phyloP scores from a whole-genome alignment of 2,888 invertebrate species.

The Heterodera filipjevi region DNA sequence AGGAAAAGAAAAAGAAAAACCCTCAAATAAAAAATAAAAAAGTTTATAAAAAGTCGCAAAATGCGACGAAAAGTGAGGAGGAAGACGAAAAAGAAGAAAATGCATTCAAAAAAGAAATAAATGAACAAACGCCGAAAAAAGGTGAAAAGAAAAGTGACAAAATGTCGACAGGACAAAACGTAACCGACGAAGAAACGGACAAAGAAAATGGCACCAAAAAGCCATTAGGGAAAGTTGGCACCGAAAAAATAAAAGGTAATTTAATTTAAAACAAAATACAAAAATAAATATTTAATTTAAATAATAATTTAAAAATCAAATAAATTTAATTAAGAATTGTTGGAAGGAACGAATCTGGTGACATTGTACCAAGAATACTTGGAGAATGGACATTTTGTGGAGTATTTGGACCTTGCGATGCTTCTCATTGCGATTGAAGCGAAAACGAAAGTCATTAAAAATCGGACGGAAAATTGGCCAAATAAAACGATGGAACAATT shows the following conservation, averaged over 20 bases:
- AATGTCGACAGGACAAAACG: neutral
- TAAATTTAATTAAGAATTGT: neutral
- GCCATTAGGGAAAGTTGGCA: neutral
- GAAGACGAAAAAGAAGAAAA: neutral
- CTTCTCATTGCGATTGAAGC: neutral
- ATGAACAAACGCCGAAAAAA: neutral
- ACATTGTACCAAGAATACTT: neutral
- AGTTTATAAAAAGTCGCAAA: neutral
- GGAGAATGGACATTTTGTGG: neutral
- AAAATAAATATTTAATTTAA: neutral
- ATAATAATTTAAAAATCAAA: neutral
- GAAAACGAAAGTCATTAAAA: neutral
- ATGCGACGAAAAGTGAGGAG: neutral
- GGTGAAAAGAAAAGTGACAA: neutral
- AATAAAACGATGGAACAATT: neutral
- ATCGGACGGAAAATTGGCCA: neutral
- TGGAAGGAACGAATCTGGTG: neutral
- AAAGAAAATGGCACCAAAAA: neutral
- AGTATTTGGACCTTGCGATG: neutral
- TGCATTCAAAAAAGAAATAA: too few relatives aligned
- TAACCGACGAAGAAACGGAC: neutral
- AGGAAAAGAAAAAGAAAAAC: neutral
- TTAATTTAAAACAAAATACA: neutral
- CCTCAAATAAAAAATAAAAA: neutral
- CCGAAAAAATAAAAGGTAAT: neutral